Conservation (phyloP, 2,797 vertebrate genomes). For the Otolemur crassicaudatus region DNA sequence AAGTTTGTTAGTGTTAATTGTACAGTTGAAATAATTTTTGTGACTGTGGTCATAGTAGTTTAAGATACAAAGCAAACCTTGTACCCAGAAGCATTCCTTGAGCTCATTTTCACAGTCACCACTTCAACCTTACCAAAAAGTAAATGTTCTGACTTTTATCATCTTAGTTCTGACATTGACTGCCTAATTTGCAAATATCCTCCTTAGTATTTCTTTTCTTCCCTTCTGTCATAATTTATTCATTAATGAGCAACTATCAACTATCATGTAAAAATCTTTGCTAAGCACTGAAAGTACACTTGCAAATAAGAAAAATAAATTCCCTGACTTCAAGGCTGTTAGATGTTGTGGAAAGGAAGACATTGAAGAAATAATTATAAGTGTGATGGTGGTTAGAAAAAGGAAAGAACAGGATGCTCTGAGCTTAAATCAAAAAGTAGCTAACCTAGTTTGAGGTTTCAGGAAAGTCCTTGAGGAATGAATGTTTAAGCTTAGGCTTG, state of each 20-base stretch:
- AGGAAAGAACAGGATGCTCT: not conserved
- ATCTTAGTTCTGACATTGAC: not conserved
- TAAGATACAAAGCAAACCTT: not conserved
- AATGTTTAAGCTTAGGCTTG: conserved; percentile 18
- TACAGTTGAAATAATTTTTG: not conserved
- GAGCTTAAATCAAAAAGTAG: not conserved
- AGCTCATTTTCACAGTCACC: not conserved
- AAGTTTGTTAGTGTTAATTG: conserved; percentile 6
- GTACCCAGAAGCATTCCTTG: not conserved
- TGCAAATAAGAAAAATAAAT: conserved; percentile 31
- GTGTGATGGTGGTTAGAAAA: not conserved
- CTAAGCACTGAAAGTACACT: not conserved
- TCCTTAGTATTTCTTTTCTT: conserved; percentile 4
- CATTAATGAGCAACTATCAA: not conserved
- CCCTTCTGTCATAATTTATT: not conserved
- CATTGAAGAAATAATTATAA: conserved; percentile 17
- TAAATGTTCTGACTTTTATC: not conserved
- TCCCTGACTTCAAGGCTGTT: not conserved
- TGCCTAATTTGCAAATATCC: not conserved
- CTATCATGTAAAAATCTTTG: not conserved
- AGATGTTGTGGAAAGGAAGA: not conserved
- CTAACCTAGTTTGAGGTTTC: not conserved
- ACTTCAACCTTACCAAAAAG: not conserved
- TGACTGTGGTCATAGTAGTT: not conserved
- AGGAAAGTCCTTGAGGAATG: not conserved